phyloP scores from a whole-genome alignment of 2,113 vertebrate genomes.

The Mellivora capensis region DNA sequence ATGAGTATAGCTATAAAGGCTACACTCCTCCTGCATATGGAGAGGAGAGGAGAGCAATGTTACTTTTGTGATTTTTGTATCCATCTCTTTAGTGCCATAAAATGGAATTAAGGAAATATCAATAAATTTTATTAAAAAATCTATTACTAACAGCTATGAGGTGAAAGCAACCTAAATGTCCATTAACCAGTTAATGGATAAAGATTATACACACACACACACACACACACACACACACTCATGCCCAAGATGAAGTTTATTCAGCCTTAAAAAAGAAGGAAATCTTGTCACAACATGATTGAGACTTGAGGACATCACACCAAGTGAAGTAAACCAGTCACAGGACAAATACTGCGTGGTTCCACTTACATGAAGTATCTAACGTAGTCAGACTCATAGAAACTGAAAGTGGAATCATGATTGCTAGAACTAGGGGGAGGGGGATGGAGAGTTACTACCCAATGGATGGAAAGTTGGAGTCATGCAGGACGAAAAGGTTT shows the following conservation, averaged over 20 bases:
- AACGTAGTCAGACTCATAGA: neutral
- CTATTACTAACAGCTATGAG: neutral
- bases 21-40: too few species aligned
- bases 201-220: neutral
- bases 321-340: neutral
- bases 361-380: neutral
- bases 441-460: neutral
- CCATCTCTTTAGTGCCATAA: neutral
- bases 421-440: accelerated
- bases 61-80: neutral
- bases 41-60: neutral
- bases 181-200: neutral
- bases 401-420: neutral
- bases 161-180: neutral
- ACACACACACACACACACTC: neutral
- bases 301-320: neutral
- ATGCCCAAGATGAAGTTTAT: neutral
- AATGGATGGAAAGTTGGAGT: neutral
- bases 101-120: neutral
- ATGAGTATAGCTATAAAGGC: neutral
- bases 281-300: neutral
- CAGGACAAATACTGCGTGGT: neutral
- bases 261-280: neutral
- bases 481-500: neutral
- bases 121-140: neutral